These are phyloP conservation scores for Periophthalmus magnuspinnatus DNA, from an alignment of 2,797 vertebrate species.

Conservation along the genomic window DNA sequence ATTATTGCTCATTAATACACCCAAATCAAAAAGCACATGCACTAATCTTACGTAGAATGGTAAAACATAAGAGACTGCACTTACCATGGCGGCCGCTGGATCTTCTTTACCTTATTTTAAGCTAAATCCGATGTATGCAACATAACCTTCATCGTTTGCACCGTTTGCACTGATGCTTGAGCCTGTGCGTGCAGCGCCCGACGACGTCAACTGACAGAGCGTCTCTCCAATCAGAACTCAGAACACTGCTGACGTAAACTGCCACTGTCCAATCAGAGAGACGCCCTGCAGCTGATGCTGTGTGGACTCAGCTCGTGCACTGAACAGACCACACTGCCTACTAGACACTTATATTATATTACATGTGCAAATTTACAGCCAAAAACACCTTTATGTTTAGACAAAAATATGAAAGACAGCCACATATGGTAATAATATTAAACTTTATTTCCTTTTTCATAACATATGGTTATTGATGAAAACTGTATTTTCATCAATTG, in stretches of 20 bases:
- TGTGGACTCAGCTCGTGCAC: neutral
- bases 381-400: conserved; percentile 1
- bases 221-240: conserved; percentile 59
- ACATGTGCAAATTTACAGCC: neutral
- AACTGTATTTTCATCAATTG: too few relatives aligned
- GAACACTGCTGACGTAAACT: conserved; percentile 27
- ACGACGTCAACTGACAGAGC: conserved; percentile 47
- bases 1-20: conserved; percentile 21
- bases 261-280: conserved; percentile 38
- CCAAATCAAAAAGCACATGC: conserved; percentile 15
- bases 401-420: neutral
- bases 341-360: neutral
- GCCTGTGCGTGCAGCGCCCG: conserved; percentile 47
- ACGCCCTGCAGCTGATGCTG: conserved; percentile 9
- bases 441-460: conserved; percentile 75
- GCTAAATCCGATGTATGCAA: conserved; percentile 36
- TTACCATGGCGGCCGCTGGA: conserved; percentile 57
- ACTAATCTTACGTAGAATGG: neutral
- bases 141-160: conserved; percentile 61
- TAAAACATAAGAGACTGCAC: conserved; percentile 20
- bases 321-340: neutral
- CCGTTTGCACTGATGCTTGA: conserved; percentile 66
- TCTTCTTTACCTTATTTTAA: conserved; percentile 42
- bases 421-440: conserved; percentile 24
- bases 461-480: conserved; percentile 68